Base-by-base conservation (phyloP, 2,797 vertebrate genomes). In the Diglossa cyanea region DNA sequence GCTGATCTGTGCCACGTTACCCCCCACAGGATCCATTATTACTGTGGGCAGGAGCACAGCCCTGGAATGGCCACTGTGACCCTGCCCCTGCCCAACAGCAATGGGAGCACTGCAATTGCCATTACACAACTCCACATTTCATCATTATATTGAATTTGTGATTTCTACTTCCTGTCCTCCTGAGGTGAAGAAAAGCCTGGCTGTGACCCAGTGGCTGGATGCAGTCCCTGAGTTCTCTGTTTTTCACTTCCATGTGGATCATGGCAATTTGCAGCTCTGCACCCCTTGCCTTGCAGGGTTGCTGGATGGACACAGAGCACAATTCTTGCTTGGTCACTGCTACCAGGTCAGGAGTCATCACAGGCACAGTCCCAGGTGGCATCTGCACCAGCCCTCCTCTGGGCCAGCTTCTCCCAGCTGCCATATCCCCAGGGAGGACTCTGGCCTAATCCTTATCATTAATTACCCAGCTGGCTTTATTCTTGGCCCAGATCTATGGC, bases 301-400 rank as follows among this genome's bases (percentile, higher is more conserved):
- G 13, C 53, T 44, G 48, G 48, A 2, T 61, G 77, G 48, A 20
- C 42, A 14, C 3, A 6, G 30, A 37, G 37, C 31, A n/a, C 5
- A 2, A 7, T 40, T 86, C 30, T 60, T 73, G 21, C 47, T 51
- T n/a, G 42, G 53, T 30, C 47, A 13, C 1, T 76, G 71, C 37
- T 51, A 55, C 37, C 33, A 21, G 51, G 17, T 58, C 1, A 0
- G 53, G 48, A 89, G 44, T 47, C 48, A 21, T 2, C 0, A 0
- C 40, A 45, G 58, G 47, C 80, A 44, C 5, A 0, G 15, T 42
- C 40, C 68, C 57, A 33, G 39, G 24, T 12, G 48, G 4, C 13
- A 1, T 45, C 75, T 75, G 33, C 62, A 35, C n/a, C 53, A 39
- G 45, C 42, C 18, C 7, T 86, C 2, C 70, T 55, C 28, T 77